phyloP scores from a whole-genome alignment of 1,140 invertebrate genomes.

The Brachionus paranguensis region DNA sequence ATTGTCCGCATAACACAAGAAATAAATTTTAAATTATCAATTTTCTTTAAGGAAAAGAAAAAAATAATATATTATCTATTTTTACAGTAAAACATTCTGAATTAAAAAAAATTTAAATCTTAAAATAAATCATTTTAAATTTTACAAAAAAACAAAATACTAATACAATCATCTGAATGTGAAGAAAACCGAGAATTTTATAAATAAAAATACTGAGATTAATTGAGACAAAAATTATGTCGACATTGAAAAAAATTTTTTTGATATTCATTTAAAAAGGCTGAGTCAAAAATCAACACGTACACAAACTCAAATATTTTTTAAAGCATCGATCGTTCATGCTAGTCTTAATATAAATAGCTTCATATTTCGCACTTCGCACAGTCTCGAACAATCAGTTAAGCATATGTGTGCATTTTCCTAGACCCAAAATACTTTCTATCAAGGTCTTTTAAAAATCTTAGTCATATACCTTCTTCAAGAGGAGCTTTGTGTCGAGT shows the following conservation, averaged over 20 bases:
- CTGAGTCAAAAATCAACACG: neutral
- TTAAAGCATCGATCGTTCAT: neutral
- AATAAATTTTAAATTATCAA: too few relatives aligned
- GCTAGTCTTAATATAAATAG: neutral
- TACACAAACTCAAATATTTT: neutral
- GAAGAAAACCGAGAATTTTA: too few relatives aligned
- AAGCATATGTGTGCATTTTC: neutral
- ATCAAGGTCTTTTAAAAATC: neutral
- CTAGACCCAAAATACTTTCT: neutral
- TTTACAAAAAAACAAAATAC: too few relatives aligned
- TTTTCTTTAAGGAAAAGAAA: too few relatives aligned
- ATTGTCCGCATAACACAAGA: too few relatives aligned
- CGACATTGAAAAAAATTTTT: neutral
- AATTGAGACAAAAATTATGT: neutral
- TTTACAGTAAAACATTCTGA: too few relatives aligned
- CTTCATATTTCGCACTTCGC: neutral
- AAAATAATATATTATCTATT: too few relatives aligned
- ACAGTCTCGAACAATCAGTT: slow-evolving; percentile 3
- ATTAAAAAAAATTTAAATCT: too few relatives aligned
- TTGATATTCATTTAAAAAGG: neutral
- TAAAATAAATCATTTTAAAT: too few relatives aligned
- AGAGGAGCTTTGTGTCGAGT: neutral
- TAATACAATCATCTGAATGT: too few relatives aligned
- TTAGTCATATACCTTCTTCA: neutral
- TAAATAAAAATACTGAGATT: too few relatives aligned